A percentile compares a stretch with the other conserved stretches of the same genome.
Conservation (phyloP, 1,140 invertebrate species). For the Nephila pilipes region DNA sequence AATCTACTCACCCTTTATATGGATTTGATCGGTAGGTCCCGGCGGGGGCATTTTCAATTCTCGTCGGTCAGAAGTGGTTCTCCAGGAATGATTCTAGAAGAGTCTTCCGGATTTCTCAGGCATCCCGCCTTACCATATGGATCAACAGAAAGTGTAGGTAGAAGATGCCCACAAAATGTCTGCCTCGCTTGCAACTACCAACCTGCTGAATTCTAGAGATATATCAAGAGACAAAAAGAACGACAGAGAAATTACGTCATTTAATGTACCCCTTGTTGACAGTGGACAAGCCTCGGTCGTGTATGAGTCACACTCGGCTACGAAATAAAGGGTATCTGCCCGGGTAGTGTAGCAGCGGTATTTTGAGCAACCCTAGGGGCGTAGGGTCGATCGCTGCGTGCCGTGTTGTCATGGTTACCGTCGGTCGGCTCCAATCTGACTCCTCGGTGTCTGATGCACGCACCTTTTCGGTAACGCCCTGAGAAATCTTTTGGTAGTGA, state of each 20-base stretch:
- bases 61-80: not conserved
- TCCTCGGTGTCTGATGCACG: slow-evolving; percentile 68
- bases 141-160: not conserved
- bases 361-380: slow-evolving; percentile 68
- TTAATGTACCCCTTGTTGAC: not conserved
- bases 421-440: slow-evolving; percentile 74
- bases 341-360: slow-evolving; percentile 50
- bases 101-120: not conserved
- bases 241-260: not conserved
- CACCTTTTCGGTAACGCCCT: slow-evolving; percentile 62
- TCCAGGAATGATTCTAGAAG: not conserved
- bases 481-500: slow-evolving; percentile 44
- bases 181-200: not conserved
- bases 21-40: slow-evolving; percentile 63
- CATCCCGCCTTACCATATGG: slow-evolving; percentile 53
- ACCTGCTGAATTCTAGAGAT: not conserved
- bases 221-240: not conserved
- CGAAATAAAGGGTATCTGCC: slow-evolving; percentile 44
- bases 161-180: slow-evolving; percentile 14
- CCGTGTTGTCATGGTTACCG: slow-evolving; percentile 57
- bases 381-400: slow-evolving; percentile 73
- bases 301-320: slow-evolving; percentile 30
- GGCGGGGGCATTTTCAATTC: slow-evolving; percentile 60
- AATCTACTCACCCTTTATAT: slow-evolving; percentile 58
- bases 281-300: not conserved